Percentiles rank a stretch among this genome's conserved stretches.
Evolutionary conservation across 2,113 vertebrate genomes (phyloP).

Genomic region (Etia nguti): DNA sequence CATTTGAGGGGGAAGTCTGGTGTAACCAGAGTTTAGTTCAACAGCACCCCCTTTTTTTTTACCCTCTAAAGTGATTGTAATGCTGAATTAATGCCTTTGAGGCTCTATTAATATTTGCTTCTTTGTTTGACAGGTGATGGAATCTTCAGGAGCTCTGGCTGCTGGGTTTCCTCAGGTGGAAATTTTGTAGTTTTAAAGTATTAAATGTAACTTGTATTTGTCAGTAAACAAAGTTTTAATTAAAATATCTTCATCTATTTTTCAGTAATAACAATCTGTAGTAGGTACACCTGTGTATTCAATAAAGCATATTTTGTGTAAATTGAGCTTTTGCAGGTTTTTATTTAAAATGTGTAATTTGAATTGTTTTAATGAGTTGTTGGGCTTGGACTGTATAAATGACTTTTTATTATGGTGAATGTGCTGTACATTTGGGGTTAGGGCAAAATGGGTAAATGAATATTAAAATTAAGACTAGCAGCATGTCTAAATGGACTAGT

Average conservation of each 20-base stretch:
- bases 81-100: background rate
- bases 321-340: background rate
- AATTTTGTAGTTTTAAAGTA: background rate
- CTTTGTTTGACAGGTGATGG: background rate
- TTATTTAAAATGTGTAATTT: background rate
- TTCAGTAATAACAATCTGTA: background rate
- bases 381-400: background rate
- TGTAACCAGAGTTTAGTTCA: background rate
- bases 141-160: background rate
- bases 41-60: accelerated
- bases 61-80: background rate
- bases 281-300: background rate
- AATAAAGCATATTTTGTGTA: background rate
- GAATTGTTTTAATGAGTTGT: background rate
- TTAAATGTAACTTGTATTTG: too few species aligned
- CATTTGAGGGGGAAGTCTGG: too few species aligned
- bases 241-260: background rate
- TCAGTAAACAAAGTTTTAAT: too few species aligned
- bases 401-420: background rate
- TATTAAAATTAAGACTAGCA: accelerated
- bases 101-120: background rate
- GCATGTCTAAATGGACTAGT: background rate
- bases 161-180: background rate
- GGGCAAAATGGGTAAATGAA: accelerated
- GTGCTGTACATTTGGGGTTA: background rate